A percentile compares a stretch with the other conserved stretches of the same genome.
phyloP scores from a whole-genome alignment of 2,113 vertebrate species.

The Pipa parva region DNA sequence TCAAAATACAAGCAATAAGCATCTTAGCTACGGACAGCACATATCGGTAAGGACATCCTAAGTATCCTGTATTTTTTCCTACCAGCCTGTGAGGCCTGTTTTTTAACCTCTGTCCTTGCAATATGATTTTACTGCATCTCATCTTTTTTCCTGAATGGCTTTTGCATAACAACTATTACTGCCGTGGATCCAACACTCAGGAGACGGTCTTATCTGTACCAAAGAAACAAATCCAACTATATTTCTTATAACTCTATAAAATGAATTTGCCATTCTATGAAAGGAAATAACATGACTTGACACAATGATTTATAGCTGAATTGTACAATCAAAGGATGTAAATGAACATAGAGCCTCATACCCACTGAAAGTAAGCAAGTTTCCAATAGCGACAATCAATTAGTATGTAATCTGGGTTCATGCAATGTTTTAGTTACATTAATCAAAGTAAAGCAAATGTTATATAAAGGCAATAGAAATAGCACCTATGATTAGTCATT shows the following conservation, averaged over 20 bases:
- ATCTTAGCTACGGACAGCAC: too few relatives aligned
- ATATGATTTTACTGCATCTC: conserved; percentile 14
- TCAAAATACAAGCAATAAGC: too few relatives aligned
- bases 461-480: too few relatives aligned
- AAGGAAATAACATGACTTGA: conserved; percentile 24
- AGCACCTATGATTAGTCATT: too few relatives aligned
- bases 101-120: conserved; percentile 24
- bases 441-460: conserved; percentile 11
- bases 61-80: not conserved
- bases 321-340: conserved; percentile 19
- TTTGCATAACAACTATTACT: conserved; percentile 27
- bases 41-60: conserved; percentile 18
- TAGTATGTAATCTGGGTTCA: conserved; percentile 23
- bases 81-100: not conserved
- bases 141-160: conserved; percentile 24
- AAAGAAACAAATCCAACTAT: conserved; percentile 20
- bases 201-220: conserved; percentile 28
- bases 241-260: conserved; percentile 37
- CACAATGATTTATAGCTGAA: conserved; percentile 34
- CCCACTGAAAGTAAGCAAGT: not conserved
- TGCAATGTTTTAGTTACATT: conserved; percentile 7
- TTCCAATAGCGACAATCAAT: conserved; percentile 25
- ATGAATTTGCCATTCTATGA: conserved; percentile 27
- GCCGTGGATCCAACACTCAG: not conserved
- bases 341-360: conserved; percentile 16